These are phyloP conservation scores for Thaumetopoea pityocampa DNA, from an alignment of 1,140 invertebrate genomes.

Conservation along the genomic window DNA sequence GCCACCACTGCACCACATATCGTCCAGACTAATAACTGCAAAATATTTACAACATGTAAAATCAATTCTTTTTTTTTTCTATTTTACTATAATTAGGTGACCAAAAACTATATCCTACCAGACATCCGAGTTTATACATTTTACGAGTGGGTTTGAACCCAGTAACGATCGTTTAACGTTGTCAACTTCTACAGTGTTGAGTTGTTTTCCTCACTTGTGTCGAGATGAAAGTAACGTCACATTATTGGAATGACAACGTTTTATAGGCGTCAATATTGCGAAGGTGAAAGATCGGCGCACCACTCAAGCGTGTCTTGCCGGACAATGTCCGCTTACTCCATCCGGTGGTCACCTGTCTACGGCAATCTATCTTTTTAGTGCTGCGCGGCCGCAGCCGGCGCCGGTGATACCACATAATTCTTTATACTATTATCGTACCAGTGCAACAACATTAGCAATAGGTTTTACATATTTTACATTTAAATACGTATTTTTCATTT, in stretches of 20 bases:
- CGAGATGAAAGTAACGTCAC: constrained; percentile 70
- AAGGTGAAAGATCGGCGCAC: constrained; percentile 68
- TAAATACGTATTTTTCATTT: too few relatives aligned
- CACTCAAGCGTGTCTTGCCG: constrained; percentile 58
- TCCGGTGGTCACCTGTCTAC: constrained; percentile 37
- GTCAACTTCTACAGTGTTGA: constrained; percentile 31
- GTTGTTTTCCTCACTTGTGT: constrained; percentile 50
- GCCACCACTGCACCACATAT: constrained; percentile 49
- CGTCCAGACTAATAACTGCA: constrained; percentile 60
- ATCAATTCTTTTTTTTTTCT: too few relatives aligned
- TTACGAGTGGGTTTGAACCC: constrained; percentile 56
- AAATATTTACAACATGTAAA: too few relatives aligned
- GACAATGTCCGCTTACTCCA: constrained; percentile 71
- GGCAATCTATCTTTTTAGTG: constrained; percentile 36
- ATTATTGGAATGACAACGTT: constrained; percentile 69
- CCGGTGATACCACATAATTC: not conserved
- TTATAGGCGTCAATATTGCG: constrained; percentile 73
- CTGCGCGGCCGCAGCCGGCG: not conserved
- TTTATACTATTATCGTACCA: too few relatives aligned
- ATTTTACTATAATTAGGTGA: too few relatives aligned
- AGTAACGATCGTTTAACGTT: constrained; percentile 31
- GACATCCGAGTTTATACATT: constrained; percentile 53
- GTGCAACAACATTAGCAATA: too few relatives aligned
- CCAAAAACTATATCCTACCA: constrained; percentile 45
- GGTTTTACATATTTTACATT: too few relatives aligned